Percentiles rank a stretch among this genome's conserved stretches.
These are phyloP conservation scores for Epinotia ramella DNA, from an alignment of 2,888 invertebrate species.

Conservation along the genomic window DNA sequence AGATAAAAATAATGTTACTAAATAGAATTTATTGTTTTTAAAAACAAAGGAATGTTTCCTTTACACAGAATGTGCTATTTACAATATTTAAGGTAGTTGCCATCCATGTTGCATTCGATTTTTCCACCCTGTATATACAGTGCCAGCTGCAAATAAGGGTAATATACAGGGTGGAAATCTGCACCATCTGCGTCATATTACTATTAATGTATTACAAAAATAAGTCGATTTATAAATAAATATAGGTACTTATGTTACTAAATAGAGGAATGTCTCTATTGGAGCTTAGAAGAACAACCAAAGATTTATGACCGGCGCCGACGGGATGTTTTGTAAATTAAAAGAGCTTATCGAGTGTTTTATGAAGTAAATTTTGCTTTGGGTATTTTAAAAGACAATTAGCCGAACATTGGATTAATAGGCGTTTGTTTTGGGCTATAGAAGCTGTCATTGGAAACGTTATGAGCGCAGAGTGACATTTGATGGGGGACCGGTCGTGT, in stretches of 20 bases:
- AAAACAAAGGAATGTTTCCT: too few species aligned
- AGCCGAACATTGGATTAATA: slow-evolving; percentile 11
- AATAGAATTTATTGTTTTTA: too few species aligned
- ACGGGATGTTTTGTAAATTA: slow-evolving; percentile 4
- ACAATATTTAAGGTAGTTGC: too few species aligned
- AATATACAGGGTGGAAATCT: too few species aligned
- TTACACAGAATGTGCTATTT: too few species aligned
- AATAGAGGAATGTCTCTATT: background rate
- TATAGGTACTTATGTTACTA: background rate
- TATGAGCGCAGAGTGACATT: slow-evolving; percentile 17
- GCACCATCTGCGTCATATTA: too few species aligned
- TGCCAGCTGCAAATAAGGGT: too few species aligned
- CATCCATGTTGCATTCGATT: too few species aligned
- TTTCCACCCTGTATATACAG: too few species aligned
- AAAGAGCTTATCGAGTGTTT: slow-evolving; percentile 18
- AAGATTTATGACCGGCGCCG: slow-evolving; percentile 23
- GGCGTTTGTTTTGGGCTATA: background rate
- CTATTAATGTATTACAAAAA: too few species aligned
- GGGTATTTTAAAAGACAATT: slow-evolving; percentile 14
- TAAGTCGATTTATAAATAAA: too few species aligned
- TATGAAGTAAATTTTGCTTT: background rate
- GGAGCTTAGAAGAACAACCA: slow-evolving; percentile 3
- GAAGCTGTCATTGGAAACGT: slow-evolving; percentile 17
- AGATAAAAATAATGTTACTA: background rate
- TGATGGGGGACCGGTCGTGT: background rate